Conservation (phyloP, 2,797 vertebrate genomes). For the Sebastiscus tertius region DNA sequence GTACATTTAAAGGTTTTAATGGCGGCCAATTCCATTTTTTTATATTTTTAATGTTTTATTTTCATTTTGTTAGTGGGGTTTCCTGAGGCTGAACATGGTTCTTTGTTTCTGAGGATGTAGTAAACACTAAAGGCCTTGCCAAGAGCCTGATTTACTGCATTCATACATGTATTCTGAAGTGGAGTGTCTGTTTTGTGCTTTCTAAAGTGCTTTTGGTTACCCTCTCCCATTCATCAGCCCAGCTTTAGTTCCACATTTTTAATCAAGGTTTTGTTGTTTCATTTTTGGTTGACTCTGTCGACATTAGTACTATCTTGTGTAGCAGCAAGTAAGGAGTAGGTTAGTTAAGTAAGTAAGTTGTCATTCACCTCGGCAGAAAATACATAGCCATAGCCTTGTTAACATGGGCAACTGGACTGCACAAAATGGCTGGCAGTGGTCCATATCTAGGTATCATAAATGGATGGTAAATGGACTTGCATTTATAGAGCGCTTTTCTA, state of each 20-base stretch:
- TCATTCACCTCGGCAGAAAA: neutral
- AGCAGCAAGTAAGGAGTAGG: no score
- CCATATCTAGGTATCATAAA: neutral
- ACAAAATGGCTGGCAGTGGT: neutral
- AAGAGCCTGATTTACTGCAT: neutral
- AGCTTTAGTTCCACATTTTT: no score
- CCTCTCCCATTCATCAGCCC: no score
- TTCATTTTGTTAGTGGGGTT: neutral
- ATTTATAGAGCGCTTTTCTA: no score
- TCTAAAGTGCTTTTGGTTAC: no score
- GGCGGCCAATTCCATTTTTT: neutral
- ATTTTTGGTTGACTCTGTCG: neutral
- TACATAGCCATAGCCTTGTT: no score
- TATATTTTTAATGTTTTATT: neutral
- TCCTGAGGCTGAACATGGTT: neutral
- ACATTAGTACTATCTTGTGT: neutral
- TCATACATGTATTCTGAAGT: neutral
- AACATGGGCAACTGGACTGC: neutral
- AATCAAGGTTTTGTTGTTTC: neutral
- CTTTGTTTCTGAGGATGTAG: neutral
- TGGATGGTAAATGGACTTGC: no score
- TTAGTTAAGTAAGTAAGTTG: no score
- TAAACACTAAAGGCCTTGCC: neutral
- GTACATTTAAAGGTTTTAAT: slow-evolving; percentile 3
- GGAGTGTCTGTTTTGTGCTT: no score